Evolutionary conservation across 53 echinoderm and acorn worm species (phyloP).

Genomic region (Arbacia lixula): DNA sequence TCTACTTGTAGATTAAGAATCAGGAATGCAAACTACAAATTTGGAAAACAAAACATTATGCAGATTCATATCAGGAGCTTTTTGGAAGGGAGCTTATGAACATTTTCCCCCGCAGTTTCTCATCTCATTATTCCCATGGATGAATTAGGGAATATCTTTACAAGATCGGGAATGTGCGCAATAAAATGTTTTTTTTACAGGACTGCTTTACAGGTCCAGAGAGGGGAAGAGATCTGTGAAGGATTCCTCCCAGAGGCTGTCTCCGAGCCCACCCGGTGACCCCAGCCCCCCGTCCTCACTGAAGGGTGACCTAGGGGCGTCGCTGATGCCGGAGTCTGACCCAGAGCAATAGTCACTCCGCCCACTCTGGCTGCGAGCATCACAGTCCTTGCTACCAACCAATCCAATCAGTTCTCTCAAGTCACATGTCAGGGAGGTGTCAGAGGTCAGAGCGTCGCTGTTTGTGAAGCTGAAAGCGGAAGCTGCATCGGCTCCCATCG

Average conservation of each 20-base stretch:
- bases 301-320: constrained; percentile 77
- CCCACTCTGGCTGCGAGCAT: constrained; percentile 78
- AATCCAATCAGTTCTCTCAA: constrained; percentile 32
- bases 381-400: constrained; percentile 49
- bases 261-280: constrained; percentile 64
- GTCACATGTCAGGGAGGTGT: constrained; percentile 41
- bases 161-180: too few species aligned
- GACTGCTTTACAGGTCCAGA: constrained; percentile 52
- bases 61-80: too few species aligned
- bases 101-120: too few species aligned
- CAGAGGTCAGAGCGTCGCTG: not conserved
- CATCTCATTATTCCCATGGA: too few species aligned
- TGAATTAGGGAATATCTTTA: too few species aligned
- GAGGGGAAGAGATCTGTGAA: constrained; percentile 95
- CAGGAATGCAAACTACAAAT: too few species aligned
- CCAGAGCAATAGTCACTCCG: constrained; percentile 69
- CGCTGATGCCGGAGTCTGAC: constrained; percentile 82
- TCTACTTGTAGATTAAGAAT: too few species aligned
- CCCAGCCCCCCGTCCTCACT: constrained; percentile 65
- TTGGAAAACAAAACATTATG: too few species aligned
- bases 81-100: too few species aligned
- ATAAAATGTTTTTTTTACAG: too few species aligned
- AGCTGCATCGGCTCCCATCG: constrained; percentile 19
- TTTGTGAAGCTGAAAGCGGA: constrained; percentile 15
- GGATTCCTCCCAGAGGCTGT: constrained; percentile 92